These are phyloP conservation scores for Caradrina clavipalpis DNA, from an alignment of 2,888 invertebrate species.

Conservation along the genomic window DNA sequence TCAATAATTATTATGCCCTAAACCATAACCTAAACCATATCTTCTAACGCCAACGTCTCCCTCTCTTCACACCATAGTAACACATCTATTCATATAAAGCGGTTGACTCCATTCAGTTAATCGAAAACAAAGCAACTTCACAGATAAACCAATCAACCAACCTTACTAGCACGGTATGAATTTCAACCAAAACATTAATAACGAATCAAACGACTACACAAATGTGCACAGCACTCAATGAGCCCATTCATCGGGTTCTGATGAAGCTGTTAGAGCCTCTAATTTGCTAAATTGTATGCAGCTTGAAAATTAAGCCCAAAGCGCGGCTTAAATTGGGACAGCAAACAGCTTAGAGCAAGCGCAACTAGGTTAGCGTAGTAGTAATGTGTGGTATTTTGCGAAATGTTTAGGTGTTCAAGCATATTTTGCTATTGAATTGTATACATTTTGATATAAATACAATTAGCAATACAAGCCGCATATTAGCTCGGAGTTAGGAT, in stretches of 20 bases:
- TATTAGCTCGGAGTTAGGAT: too few species aligned
- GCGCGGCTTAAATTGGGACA: conserved; percentile 61
- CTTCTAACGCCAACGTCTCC: too few species aligned
- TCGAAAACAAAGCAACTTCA: neutral
- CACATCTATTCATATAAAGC: too few species aligned
- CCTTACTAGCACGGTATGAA: conserved; percentile 5
- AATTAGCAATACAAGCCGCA: too few species aligned
- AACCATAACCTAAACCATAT: too few species aligned
- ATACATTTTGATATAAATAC: neutral
- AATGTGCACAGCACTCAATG: conserved; percentile 57
- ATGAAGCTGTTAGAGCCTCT: conserved; percentile 69
- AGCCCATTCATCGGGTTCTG: conserved; percentile 69
- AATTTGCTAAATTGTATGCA: conserved; percentile 73
- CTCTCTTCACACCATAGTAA: too few species aligned
- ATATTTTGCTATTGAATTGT: conserved; percentile 21
- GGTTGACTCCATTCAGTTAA: neutral
- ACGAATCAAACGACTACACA: conserved; percentile 22
- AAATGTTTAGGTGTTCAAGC: conserved; percentile 10
- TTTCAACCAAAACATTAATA: conserved; percentile 16
- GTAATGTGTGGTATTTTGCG: conserved; percentile 10
- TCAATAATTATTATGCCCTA: too few species aligned
- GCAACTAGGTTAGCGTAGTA: conserved; percentile 40
- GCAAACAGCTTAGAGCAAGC: conserved; percentile 60
- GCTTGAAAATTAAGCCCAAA: conserved; percentile 68
- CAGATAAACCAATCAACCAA: conserved; percentile 8